Conservation (phyloP, 2,113 vertebrate genomes). For the Callospermophilus lateralis region DNA sequence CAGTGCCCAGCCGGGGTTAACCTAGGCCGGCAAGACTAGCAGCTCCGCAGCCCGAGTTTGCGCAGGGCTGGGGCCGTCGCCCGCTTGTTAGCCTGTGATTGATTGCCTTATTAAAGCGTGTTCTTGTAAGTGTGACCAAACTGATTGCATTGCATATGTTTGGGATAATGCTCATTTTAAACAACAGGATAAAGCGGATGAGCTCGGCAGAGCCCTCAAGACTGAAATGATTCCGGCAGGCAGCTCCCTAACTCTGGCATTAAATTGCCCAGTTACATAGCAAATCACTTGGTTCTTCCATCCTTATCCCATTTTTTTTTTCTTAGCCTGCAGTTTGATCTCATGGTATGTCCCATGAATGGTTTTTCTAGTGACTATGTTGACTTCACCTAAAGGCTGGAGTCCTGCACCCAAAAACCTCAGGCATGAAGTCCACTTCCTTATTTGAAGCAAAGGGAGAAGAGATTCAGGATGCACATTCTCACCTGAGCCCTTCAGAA, state of each 20-base stretch:
- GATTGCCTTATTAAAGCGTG: constrained; percentile 99
- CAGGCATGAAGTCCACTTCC: background rate
- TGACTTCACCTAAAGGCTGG: background rate
- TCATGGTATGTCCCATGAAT: background rate
- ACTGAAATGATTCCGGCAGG: constrained; percentile 85
- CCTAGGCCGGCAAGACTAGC: background rate
- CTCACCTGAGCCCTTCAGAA: constrained; percentile 50
- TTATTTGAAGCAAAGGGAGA: background rate
- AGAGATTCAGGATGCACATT: constrained; percentile 51
- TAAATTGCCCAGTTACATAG: constrained; percentile 85
- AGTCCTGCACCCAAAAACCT: background rate
- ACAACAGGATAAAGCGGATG: constrained; percentile 91
- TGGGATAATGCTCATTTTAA: constrained; percentile 99
- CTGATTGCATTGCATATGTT: constrained; percentile 99
- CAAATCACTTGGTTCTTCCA: constrained; percentile 79
- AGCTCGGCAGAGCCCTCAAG: constrained; percentile 84
- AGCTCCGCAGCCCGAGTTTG: constrained; percentile 75
- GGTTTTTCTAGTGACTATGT: constrained; percentile 24
- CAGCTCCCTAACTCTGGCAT: constrained; percentile 85
- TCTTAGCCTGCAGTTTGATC: constrained; percentile 67
- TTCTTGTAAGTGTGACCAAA: constrained; percentile 99
- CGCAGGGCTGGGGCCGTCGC: constrained; percentile 73
- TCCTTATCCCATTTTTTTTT: constrained; percentile 55
- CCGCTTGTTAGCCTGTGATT: constrained; percentile 93
- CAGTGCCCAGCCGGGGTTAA: background rate